Conservation (phyloP, 2,113 vertebrate species). For the Pteronura brasiliensis region DNA sequence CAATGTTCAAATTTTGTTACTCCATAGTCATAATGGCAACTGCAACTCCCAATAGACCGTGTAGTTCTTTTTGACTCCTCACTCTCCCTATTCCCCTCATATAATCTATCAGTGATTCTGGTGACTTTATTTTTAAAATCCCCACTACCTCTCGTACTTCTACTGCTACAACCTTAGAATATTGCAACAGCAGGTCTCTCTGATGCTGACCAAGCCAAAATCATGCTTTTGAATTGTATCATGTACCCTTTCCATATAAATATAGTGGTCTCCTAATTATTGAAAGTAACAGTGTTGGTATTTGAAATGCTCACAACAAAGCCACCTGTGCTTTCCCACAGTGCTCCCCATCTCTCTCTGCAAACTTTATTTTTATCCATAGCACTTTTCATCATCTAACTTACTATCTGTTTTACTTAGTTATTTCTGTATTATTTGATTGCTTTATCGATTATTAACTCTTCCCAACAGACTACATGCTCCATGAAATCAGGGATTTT, state of each 20-base stretch:
- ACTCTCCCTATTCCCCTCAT: neutral
- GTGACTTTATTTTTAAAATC: neutral
- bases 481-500: neutral
- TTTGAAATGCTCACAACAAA: neutral
- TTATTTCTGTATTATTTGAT: neutral
- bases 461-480: neutral
- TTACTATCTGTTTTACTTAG: neutral
- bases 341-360: fast-evolving
- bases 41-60: neutral
- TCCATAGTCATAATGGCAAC: neutral
- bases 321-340: fast-evolving
- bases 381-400: neutral
- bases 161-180: neutral
- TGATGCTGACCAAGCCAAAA: neutral
- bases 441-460: neutral
- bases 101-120: neutral
- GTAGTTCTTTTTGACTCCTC: neutral
- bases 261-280: neutral
- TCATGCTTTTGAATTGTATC: neutral
- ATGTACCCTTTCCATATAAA: neutral
- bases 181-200: neutral
- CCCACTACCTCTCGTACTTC: neutral
- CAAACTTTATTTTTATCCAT: neutral
- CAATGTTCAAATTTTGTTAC: neutral
- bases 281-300: neutral